Evolutionary conservation across 1,140 invertebrate genomes (phyloP).

Genomic region (Acromyrmex charruanus): DNA sequence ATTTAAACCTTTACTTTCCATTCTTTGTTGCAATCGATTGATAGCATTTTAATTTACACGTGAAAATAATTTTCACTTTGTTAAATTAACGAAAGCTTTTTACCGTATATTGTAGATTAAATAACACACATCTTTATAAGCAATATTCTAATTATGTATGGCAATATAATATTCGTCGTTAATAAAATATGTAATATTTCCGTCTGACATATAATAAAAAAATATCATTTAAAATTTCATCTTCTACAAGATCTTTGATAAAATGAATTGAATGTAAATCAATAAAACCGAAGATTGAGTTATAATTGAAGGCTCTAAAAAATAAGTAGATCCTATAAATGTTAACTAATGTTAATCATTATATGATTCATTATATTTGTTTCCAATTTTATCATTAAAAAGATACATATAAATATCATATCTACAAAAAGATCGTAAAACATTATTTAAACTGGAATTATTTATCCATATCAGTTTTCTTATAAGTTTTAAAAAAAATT

Average conservation of each 20-base stretch:
- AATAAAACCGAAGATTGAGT: neutral
- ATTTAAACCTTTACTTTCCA: neutral
- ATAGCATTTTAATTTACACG: neutral
- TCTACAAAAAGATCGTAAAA: too few species aligned
- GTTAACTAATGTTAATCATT: neutral
- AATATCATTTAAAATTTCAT: neutral
- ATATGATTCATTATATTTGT: neutral
- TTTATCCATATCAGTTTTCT: too few species aligned
- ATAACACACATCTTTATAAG: neutral
- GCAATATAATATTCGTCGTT: neutral
- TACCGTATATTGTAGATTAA: neutral
- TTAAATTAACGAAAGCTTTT: neutral
- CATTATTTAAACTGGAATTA: too few species aligned
- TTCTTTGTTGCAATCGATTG: neutral
- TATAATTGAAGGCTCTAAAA: neutral
- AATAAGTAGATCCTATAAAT: neutral
- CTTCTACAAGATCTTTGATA: neutral
- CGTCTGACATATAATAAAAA: neutral
- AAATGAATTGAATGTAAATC: neutral
- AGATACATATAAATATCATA: neutral
- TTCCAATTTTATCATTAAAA: neutral
- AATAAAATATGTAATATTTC: neutral
- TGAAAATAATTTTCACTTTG: conserved; percentile 2
- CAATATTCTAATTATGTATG: neutral
- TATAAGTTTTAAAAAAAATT: too few species aligned